phyloP scores from a whole-genome alignment of 2,888 invertebrate species.

The Mantis religiosa region DNA sequence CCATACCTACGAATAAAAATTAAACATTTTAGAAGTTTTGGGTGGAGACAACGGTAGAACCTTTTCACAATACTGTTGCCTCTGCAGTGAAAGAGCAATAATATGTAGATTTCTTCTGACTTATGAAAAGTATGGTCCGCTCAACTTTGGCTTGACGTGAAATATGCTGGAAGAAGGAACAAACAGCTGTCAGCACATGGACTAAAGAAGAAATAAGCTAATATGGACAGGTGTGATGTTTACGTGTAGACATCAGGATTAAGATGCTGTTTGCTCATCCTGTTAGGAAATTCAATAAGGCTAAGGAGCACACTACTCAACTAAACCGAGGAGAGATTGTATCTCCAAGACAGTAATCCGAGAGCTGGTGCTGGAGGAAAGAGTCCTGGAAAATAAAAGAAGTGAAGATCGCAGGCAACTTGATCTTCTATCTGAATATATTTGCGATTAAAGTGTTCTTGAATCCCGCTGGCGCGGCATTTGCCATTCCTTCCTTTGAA shows the following conservation, averaged over 20 bases:
- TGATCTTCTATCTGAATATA: neutral
- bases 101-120: too few species aligned
- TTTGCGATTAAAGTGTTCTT: neutral
- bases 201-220: too few species aligned
- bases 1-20: too few species aligned
- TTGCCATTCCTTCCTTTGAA: neutral
- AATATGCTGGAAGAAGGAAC: too few species aligned
- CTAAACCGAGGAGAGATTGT: neutral
- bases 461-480: neutral
- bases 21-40: too few species aligned
- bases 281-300: neutral
- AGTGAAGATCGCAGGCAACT: neutral
- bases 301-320: neutral
- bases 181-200: too few species aligned
- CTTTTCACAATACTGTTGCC: too few species aligned
- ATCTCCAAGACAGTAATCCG: neutral
- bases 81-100: too few species aligned
- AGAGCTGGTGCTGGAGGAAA: neutral
- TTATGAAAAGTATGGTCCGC: too few species aligned
- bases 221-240: too few species aligned
- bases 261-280: neutral
- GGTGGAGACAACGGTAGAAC: too few species aligned
- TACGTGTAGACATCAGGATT: neutral
- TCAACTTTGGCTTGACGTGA: too few species aligned
- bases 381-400: neutral